Evolutionary conservation across 2,797 vertebrate genomes (phyloP).

Genomic region (Lithobates pipiens): DNA sequence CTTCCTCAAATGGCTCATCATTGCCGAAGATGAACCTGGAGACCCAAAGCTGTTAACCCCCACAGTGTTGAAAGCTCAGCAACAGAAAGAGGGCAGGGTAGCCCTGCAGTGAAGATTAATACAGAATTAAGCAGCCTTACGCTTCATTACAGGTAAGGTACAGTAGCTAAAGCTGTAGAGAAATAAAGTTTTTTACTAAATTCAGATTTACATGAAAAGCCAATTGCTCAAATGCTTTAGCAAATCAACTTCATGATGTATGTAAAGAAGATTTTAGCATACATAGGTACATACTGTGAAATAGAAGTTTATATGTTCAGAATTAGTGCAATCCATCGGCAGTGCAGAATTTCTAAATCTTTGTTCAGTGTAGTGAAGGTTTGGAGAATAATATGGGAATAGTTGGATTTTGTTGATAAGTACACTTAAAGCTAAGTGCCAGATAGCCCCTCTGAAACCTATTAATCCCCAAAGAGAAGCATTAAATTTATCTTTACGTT

Average conservation of each 20-base stretch:
- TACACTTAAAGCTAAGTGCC: slow-evolving; percentile 27
- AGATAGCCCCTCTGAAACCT: slow-evolving; percentile 39
- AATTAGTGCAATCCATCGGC: background rate
- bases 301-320: background rate
- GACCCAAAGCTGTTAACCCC: no score
- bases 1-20: no score
- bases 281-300: background rate
- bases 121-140: no score
- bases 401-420: slow-evolving; percentile 33
- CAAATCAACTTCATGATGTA: background rate
- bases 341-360: background rate
- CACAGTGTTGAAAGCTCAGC: no score
- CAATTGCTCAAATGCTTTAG: background rate
- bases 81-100: no score
- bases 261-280: background rate
- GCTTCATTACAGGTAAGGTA: no score
- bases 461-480: slow-evolving; percentile 46
- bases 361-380: background rate
- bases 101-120: no score
- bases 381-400: slow-evolving; percentile 25
- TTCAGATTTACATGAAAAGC: no score
- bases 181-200: no score
- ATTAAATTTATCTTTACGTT: slow-evolving; percentile 43
- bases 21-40: no score
- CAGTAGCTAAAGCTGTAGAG: no score